phyloP scores from a whole-genome alignment of 2,797 vertebrate species.

The Hoplostethus atlanticus region DNA sequence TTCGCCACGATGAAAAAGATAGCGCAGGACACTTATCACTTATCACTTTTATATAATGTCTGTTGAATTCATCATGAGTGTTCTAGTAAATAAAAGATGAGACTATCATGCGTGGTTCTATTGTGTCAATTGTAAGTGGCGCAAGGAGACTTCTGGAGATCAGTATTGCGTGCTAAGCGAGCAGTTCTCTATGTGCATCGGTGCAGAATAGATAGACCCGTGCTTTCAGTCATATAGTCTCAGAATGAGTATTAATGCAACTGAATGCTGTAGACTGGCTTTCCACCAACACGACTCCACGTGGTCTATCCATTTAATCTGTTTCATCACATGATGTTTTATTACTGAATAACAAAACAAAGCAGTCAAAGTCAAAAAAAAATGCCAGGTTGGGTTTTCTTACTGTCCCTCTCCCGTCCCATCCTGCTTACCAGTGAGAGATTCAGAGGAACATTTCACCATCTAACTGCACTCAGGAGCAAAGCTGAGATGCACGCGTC shows the following conservation, averaged over 20 bases:
- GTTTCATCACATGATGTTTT: not conserved
- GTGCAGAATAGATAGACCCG: not conserved
- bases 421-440: slow-evolving; percentile 41
- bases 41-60: slow-evolving; percentile 51
- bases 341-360: slow-evolving; percentile 31
- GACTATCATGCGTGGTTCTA: slow-evolving; percentile 19
- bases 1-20: slow-evolving; percentile 43
- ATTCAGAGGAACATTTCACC: slow-evolving; percentile 48
- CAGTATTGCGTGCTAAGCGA: slow-evolving; percentile 13
- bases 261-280: not conserved
- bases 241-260: not conserved
- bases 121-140: slow-evolving; percentile 42
- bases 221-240: not conserved
- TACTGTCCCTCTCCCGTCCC: slow-evolving; percentile 34
- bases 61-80: slow-evolving; percentile 61
- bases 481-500: slow-evolving; percentile 38
- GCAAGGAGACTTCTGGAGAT: slow-evolving; percentile 39
- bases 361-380: slow-evolving; percentile 7
- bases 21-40: slow-evolving; percentile 23
- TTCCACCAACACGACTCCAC: slow-evolving; percentile 25
- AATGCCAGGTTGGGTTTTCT: slow-evolving; percentile 36
- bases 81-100: slow-evolving; percentile 63
- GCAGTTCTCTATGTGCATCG: slow-evolving; percentile 33
- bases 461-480: slow-evolving; percentile 40
- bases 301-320: slow-evolving; percentile 11